Evolutionary conservation across 2,888 invertebrate species (phyloP), one percentile per base, ranked within the genome.

Genomic region (Oeneis ivallda): DNA sequence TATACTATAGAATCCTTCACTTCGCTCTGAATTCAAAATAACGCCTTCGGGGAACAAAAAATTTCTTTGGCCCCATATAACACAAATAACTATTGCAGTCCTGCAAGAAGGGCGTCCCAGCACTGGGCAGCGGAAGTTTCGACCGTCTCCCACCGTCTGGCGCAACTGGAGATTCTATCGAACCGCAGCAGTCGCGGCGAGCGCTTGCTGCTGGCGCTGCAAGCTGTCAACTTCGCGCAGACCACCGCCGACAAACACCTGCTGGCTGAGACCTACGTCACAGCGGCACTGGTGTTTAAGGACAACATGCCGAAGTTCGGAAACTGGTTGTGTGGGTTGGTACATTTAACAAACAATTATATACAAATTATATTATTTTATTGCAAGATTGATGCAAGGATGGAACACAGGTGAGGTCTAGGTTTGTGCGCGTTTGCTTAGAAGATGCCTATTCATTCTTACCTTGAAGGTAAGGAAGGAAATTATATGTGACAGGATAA

Each of bases 221-320:
- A 95, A 76, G 95, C 98, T 0, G 93, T 97, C 32, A 98, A 98
- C 86, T 92, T 98, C 82, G 97, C 97, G 0, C 98, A 98, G 84
- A 96, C 96, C 34, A 95, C 97, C 0, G 94, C 94, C 0, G 92
- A 93, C 64, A 89, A 94, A 54, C 93, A 96, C 64, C 92, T 95
- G 4, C 83, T 96, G 71, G 96, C 97, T 0, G 96, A 97, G 77
- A 95, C 98, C 39, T 98, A 98, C 80, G 94, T 97, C 5, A 95
- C 95, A 5, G 94, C 96, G 0, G 97, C 97, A 0, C 82, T 98
- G 56, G 93, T 96, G 15, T 94, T 97, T 69, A 92, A 92, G 83
- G 78, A 93, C 79, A 79, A 97, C 94, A 86, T 94, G 94, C 74
- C 95, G 2, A 92, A 93, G 70, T 92, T 94, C 72, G 91, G 96